Conservation (phyloP, 2,888 invertebrate genomes). For the Leptopilina syphax region DNA sequence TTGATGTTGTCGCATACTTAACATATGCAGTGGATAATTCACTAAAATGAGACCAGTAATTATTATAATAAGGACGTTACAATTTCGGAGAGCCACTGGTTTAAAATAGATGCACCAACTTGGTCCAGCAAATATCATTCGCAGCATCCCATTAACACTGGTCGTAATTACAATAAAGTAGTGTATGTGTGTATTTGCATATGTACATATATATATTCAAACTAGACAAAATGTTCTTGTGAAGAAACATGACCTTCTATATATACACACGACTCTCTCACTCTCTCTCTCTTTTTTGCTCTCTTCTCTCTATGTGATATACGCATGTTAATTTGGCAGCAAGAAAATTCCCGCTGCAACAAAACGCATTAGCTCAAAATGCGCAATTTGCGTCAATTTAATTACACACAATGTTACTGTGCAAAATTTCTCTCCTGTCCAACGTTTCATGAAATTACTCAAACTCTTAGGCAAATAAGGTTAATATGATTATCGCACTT, state of each 20-base stretch:
- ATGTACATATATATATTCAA: background rate
- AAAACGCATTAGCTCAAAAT: slow-evolving; percentile 30
- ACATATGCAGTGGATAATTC: no score
- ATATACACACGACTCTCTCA: no score
- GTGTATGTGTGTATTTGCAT: slow-evolving; percentile 3
- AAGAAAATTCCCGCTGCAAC: slow-evolving; percentile 25
- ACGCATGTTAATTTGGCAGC: slow-evolving; percentile 18
- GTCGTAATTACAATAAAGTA: slow-evolving; percentile 50
- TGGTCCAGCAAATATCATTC: slow-evolving; percentile 52
- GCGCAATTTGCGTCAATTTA: slow-evolving; percentile 36
- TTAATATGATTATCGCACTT: background rate
- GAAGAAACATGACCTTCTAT: slow-evolving; percentile 23
- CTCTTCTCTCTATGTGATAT: background rate
- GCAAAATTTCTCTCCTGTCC: slow-evolving; percentile 13
- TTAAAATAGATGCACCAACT: background rate
- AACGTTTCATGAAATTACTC: slow-evolving; percentile 3
- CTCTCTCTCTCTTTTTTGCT: background rate
- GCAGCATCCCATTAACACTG: slow-evolving; percentile 51
- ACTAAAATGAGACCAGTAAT: background rate
- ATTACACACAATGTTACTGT: slow-evolving; percentile 18
- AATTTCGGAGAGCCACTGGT: background rate
- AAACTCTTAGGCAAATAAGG: slow-evolving; percentile 14
- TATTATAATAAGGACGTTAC: background rate
- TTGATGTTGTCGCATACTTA: no score
- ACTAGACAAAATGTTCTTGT: slow-evolving; percentile 19